These are phyloP conservation scores for Melangyna quadrimaculata DNA, from an alignment of 2,888 invertebrate genomes.

Conservation along the genomic window DNA sequence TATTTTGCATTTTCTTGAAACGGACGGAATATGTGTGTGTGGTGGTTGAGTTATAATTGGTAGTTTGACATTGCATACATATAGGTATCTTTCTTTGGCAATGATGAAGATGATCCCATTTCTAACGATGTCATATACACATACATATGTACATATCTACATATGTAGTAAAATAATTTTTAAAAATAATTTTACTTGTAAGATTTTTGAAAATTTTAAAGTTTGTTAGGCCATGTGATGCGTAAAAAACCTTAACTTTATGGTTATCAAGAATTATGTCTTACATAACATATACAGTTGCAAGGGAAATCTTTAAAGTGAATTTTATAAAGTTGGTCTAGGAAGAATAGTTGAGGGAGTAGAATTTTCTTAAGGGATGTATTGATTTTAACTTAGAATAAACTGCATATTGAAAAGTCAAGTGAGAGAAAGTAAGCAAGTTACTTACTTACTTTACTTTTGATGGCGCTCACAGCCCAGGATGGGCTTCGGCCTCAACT, in stretches of 20 bases:
- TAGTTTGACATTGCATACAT: conserved; percentile 46
- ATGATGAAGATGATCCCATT: conserved; percentile 2
- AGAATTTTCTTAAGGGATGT: not conserved
- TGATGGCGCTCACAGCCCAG: no score
- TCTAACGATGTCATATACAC: not conserved
- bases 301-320: not conserved
- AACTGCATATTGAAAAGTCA: not conserved
- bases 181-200: not conserved
- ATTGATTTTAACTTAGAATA: not conserved
- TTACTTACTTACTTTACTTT: no score
- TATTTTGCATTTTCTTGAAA: not conserved
- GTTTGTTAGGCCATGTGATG: not conserved
- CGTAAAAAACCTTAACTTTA: conserved; percentile 45
- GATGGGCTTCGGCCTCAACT: no score
- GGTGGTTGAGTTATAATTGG: conserved; percentile 49
- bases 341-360: not conserved
- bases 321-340: not conserved
- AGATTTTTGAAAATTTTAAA: conserved; percentile 37
- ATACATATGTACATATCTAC: no score
- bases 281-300: not conserved
- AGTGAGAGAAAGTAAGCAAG: not conserved
- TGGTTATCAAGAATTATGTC: conserved; percentile 9
- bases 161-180: not conserved
- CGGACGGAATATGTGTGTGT: not conserved
- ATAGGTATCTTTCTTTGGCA: not conserved